These are phyloP conservation scores for Drosophila trichaetosa DNA, from an alignment of 2,888 invertebrate species.

Conservation along the genomic window DNA sequence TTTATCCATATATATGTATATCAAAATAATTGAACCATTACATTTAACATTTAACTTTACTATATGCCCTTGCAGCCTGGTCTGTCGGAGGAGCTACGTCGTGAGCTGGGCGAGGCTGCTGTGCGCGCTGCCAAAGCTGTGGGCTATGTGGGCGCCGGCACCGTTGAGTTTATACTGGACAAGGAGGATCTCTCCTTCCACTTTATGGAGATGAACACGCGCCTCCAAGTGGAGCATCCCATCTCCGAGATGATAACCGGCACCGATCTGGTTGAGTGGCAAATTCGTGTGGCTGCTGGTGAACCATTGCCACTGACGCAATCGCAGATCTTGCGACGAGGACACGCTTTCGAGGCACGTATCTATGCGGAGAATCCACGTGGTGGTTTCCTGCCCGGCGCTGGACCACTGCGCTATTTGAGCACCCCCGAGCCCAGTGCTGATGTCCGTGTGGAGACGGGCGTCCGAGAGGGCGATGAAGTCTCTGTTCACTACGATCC, in stretches of 20 bases:
- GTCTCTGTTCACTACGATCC: constrained; percentile 99
- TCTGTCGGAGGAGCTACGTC: constrained; percentile 90
- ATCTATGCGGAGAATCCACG: constrained; percentile 97
- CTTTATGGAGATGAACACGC: constrained; percentile 99
- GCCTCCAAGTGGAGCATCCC: constrained; percentile 97
- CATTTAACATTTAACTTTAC: neutral
- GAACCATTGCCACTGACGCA: constrained; percentile 93
- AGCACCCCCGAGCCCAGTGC: constrained; percentile 88
- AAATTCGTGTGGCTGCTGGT: constrained; percentile 94
- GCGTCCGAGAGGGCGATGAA: constrained; percentile 95
- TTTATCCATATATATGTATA: neutral
- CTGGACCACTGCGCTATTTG: constrained; percentile 92
- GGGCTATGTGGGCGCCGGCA: constrained; percentile 98
- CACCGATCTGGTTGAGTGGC: constrained; percentile 99
- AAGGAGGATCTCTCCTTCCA: constrained; percentile 93
- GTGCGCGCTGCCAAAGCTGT: constrained; percentile 97
- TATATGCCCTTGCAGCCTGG: constrained; percentile 89
- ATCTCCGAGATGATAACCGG: constrained; percentile 99
- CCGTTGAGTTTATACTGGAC: constrained; percentile 99
- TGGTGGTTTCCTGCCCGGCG: constrained; percentile 96
- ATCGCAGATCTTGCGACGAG: constrained; percentile 90
- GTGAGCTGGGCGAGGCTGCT: constrained; percentile 94
- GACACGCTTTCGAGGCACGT: constrained; percentile 98
- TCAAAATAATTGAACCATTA: neutral
- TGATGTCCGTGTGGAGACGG: constrained; percentile 94